phyloP scores from a whole-genome alignment of 2,888 invertebrate species.

The Melikaiella ostensackeni region DNA sequence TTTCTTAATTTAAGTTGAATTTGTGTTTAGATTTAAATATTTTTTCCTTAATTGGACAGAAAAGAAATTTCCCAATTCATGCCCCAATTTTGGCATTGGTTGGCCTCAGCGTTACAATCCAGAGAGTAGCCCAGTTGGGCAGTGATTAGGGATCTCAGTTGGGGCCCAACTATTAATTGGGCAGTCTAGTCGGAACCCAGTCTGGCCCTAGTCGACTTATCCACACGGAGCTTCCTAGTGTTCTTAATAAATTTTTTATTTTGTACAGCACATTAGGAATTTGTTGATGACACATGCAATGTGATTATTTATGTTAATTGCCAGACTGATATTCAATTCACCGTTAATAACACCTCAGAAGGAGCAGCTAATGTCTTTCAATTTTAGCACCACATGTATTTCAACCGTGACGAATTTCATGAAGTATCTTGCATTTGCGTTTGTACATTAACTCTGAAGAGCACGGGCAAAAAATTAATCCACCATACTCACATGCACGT shows the following conservation, averaged over 20 bases:
- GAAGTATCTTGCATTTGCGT: conserved; percentile 13
- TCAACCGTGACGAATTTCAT: conserved; percentile 10
- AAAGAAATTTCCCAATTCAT: no score
- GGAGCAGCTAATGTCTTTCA: conserved; percentile 2
- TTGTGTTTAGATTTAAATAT: no score
- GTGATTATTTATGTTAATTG: neutral
- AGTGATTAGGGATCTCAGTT: no score
- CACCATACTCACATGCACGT: conserved; percentile 4
- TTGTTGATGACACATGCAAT: neutral
- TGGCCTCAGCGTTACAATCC: no score
- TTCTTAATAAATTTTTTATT: neutral
- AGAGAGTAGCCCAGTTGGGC: no score
- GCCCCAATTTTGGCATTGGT: no score
- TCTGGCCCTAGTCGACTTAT: no score
- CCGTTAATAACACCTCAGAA: conserved; percentile 1
- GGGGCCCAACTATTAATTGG: no score
- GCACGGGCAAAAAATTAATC: conserved; percentile 25
- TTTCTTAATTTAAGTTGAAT: no score
- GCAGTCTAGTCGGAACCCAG: no score
- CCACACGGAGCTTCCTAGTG: no score
- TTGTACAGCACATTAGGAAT: neutral
- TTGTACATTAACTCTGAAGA: neutral
- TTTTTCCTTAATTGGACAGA: no score
- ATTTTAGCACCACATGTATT: neutral
- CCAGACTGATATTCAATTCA: neutral